Evolutionary conservation across 2,113 vertebrate species (phyloP), one percentile per base, ranked within the genome.

Genomic region (Xyliphius kryptos): DNA sequence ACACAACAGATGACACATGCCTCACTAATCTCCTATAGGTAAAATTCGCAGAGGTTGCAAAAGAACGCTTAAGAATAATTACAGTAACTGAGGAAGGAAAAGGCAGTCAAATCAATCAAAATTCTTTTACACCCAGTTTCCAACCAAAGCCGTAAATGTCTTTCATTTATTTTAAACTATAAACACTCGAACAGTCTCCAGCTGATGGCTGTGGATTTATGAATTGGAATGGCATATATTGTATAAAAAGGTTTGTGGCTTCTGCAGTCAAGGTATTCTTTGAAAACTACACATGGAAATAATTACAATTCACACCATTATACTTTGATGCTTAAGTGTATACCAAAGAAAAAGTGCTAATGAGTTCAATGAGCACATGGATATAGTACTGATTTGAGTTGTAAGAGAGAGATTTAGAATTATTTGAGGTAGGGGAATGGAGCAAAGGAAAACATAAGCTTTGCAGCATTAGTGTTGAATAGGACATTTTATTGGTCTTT

Each of bases 171-270:
- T 54, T 58, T 46, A 19, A 17, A 49, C 49, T 8, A 38, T 64
- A 68, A 72, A 72, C 70, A 68, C 40, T 54, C n/a, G n/a, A n/a
- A n/a, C 40, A 36, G n/a, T n/a, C 61, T 63, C 20, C 2, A 6
- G 16, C n/a, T 37, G 46, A 68, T 50, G 60, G 37, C 60, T 60
- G 65, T 9, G 70, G 65, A 64, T 68, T 60, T 64, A 36, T 43
- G 43, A 56, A 50, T 51, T 22, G 60, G 52, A 59, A 56, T 14
- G 21, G 50, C 49, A 69, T 52, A 61, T 16, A 56, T 38, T 72
- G 63, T 52, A 61, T 55, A 66, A n/a, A n/a, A 68, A 62, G 44
- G 41, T 44, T 38, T 63, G 49, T 41, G 58, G 59, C 63, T 69
- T 54, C 49, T 58, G 49, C 68, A 20, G 37, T 54, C n/a, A 9